phyloP scores from a whole-genome alignment of 2,888 invertebrate genomes.

The Xylocampa areola region DNA sequence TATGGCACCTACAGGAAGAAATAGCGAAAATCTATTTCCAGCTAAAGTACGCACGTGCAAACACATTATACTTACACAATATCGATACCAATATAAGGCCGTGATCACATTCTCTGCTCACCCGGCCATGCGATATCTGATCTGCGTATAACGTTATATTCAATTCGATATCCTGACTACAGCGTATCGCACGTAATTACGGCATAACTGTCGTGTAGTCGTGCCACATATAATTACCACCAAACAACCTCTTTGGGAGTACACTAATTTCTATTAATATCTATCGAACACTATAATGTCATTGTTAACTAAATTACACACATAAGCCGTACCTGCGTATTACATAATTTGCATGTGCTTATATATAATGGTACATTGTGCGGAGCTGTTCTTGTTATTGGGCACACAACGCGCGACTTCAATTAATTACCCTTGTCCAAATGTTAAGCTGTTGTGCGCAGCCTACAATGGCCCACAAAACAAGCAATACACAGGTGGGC shows the following conservation, averaged over 20 bases:
- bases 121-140: neutral
- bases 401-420: conserved; percentile 67
- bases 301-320: conserved; percentile 57
- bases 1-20: no score
- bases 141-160: conserved; percentile 17
- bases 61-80: no score
- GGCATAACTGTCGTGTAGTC: conserved; percentile 34
- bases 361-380: conserved; percentile 43
- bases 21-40: no score
- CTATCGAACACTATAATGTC: conserved; percentile 49
- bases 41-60: no score
- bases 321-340: conserved; percentile 48
- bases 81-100: neutral
- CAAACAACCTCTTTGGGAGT: conserved; percentile 59
- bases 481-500: conserved; percentile 47
- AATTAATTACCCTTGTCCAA: conserved; percentile 79
- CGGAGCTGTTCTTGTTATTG: conserved; percentile 60
- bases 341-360: conserved; percentile 47
- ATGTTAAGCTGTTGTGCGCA: conserved; percentile 74
- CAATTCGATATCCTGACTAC: conserved; percentile 33
- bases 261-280: conserved; percentile 67
- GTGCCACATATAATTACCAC: conserved; percentile 47
- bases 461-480: conserved; percentile 58
- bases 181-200: conserved; percentile 39
- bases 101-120: neutral